Evolutionary conservation across 2,113 vertebrate genomes (phyloP), one percentile per base, ranked within the genome.

Genomic region (Myiopsitta monachus): DNA sequence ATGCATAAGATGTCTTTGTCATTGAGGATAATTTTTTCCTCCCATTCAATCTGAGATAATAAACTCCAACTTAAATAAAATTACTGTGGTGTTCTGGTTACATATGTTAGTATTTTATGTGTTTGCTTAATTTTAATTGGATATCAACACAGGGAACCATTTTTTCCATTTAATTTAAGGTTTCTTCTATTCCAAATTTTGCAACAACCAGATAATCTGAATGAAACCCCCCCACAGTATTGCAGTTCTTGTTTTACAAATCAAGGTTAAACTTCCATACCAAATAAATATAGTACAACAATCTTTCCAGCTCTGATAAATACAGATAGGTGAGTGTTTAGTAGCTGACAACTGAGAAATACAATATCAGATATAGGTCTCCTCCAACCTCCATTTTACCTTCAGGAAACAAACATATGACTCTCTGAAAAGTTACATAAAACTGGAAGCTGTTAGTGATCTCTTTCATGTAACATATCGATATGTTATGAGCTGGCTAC

Each of bases 61-160:
- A 76, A 85, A 95, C 41, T 7, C 9, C n/a, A 66, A 0, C 7
- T 89, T 22, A 30, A 64, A 46, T 80, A 70, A 77, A 92, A 91
- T 78, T 62, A 87, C 30, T 30, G n/a, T 24, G 30, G 30, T 83
- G 27, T 79, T 92, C 69, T 90, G 64, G 41, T 64, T 69, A 90
- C 63, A 66, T 41, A 31, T 55, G 59, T 61, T 73, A 92, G 41
- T 68, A 76, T n/a, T 76, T 91, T 79, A 39, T 52, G n/a, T 61
- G 36, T 87, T 89, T 89, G 69, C 46, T 85, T 90, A 88, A 88
- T 88, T 92, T 92, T 89, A 84, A 84, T 73, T 92, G 30, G 16
- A 36, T 51, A 78, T 4, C 11, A 83, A 75, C 46, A 68, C 6
- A 79, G 43, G 18, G 11, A 89, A 77, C 11, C 17, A 27, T 36